Conservation (phyloP, 2,797 vertebrate genomes). For the Lindbergichthys nudifrons region DNA sequence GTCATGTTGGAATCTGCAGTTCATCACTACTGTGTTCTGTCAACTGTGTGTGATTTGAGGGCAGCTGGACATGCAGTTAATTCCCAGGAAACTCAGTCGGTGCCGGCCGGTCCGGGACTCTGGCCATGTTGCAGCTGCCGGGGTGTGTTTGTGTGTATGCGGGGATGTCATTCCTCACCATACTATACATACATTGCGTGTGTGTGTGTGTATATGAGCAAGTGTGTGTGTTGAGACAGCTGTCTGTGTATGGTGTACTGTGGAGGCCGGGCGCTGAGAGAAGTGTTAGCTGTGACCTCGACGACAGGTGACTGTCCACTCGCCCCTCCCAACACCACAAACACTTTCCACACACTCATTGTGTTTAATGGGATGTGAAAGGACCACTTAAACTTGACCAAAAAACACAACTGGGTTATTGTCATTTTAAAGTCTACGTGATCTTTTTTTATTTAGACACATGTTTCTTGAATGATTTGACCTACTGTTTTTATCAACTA, state of each 20-base stretch:
- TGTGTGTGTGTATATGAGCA: slow-evolving; percentile 64
- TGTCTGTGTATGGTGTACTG: slow-evolving; percentile 75
- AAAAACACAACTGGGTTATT: slow-evolving; percentile 36
- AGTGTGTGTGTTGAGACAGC: slow-evolving; percentile 81
- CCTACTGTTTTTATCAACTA: slow-evolving; percentile 37
- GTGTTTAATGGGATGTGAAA: slow-evolving; percentile 35
- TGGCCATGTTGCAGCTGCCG: slow-evolving; percentile 83
- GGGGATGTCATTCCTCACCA: slow-evolving; percentile 83
- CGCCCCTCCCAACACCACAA: slow-evolving; percentile 21
- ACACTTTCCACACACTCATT: slow-evolving; percentile 9
- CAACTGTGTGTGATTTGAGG: slow-evolving; percentile 48
- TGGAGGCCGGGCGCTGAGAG: slow-evolving; percentile 81
- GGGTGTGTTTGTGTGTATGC: slow-evolving; percentile 73
- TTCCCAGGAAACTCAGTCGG: slow-evolving; percentile 82
- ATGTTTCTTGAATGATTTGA: slow-evolving; percentile 16
- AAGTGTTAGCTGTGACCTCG: slow-evolving; percentile 72
- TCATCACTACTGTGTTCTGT: slow-evolving; percentile 31
- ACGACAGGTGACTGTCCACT: slow-evolving; percentile 69
- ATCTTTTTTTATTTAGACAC: slow-evolving; percentile 3
- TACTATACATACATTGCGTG: slow-evolving; percentile 80
- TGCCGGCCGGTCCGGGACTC: slow-evolving; percentile 86
- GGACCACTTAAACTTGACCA: slow-evolving; percentile 68
- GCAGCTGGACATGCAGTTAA: slow-evolving; percentile 81
- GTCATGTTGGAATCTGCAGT: slow-evolving; percentile 19
- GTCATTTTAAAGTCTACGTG: slow-evolving; percentile 28